Base-by-base conservation (phyloP, 2,888 invertebrate species). In the Abrostola triplasia region DNA sequence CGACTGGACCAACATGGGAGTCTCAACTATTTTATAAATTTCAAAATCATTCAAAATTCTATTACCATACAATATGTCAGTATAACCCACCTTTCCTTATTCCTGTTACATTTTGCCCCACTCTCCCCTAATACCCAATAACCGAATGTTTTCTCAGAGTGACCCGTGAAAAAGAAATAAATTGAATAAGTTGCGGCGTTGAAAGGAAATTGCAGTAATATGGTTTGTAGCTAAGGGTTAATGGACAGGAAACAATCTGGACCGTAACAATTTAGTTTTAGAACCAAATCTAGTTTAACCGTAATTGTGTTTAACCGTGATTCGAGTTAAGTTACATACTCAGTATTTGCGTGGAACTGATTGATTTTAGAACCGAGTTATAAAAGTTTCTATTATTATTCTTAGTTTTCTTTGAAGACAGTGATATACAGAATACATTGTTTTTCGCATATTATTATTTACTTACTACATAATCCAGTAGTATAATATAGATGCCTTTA, bases 151-250 rank as follows among this genome's bases (percentile, higher is more conserved):
- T 64, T 62, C 79, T 59, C 36, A 72, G 60, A 76, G 56, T 79
- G 70, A 76, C 76, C 79, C 64, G 58, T 63, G 81, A 85, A 86
- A 89, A 78, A 80, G 81, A 81, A 84, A 83, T 80, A 91, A 91
- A 93, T 89, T 87, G 81, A 91, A 92, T 93, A 87, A 88, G 63
- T 67, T 80, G 80, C 88, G 88, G 90, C 82, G 88, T 67, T 79
- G 81, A 79, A 73, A 80, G 90, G 85, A 89, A 87, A 90, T 89
- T 87, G 86, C 70, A 74, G 86, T 85, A 91, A 91, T 82, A 85
- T 85, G 86, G 85, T 86, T 84, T 82, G 77, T 76, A 77, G 78
- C 81, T 74, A 83, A 81, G 84, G 87, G 87, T 86, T 89, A 89
- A 90, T 90, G 87, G 89, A 84, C 82, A 82, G 89, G 89, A 91